Percentiles rank a stretch among this genome's conserved stretches.
Evolutionary conservation across 2,113 vertebrate species (phyloP).

Genomic region (Chaetodon trifascialis): DNA sequence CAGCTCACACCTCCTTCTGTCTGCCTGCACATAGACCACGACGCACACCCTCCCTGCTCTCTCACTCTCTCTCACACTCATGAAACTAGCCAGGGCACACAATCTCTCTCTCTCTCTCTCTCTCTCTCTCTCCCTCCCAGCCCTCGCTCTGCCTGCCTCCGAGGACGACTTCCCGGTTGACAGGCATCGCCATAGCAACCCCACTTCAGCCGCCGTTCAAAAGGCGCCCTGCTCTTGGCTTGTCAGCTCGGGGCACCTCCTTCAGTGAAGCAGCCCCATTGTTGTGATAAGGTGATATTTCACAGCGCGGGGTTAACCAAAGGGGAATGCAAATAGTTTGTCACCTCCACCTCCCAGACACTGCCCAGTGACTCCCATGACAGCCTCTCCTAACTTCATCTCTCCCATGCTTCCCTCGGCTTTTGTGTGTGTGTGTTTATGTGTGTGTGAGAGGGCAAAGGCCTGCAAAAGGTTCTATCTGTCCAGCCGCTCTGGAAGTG

Average conservation of each 20-base stretch:
- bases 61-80: conserved; percentile 28
- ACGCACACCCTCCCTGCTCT: conserved; percentile 45
- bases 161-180: conserved; percentile 81
- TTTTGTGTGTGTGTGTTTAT: conserved; percentile 47
- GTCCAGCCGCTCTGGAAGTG: conserved; percentile 44
- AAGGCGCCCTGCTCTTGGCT: conserved; percentile 74
- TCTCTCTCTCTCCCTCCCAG: conserved; percentile 37
- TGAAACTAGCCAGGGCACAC: conserved; percentile 64
- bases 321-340: conserved; percentile 75
- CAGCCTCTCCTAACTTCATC: conserved; percentile 46
- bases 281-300: conserved; percentile 85
- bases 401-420: conserved; percentile 39
- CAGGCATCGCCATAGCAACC: conserved; percentile 81
- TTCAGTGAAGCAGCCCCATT: conserved; percentile 72
- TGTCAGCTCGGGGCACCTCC: conserved; percentile 66
- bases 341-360: conserved; percentile 68
- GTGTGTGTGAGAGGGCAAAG: conserved; percentile 33
- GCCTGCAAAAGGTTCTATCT: conserved; percentile 46
- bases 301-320: conserved; percentile 78
- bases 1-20: conserved; percentile 53
- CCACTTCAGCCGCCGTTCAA: conserved; percentile 59
- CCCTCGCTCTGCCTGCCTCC: conserved; percentile 69
- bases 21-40: conserved; percentile 46
- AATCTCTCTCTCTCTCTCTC: conserved; percentile 35
- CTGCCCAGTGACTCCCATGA: conserved; percentile 53